phyloP scores from a whole-genome alignment of 1,140 invertebrate genomes.

The Dryas iulia region DNA sequence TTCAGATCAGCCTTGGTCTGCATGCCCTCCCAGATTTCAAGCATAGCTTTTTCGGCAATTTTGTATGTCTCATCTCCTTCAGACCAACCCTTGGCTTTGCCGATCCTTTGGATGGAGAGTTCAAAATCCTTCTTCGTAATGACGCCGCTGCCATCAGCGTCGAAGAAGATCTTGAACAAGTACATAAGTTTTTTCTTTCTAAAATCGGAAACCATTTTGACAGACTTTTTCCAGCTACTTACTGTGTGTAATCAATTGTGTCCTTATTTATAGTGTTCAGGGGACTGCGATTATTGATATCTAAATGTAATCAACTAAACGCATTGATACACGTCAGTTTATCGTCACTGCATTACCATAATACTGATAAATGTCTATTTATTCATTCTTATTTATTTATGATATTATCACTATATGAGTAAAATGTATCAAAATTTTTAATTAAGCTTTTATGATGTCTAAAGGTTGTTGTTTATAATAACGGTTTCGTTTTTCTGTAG shows the following conservation, averaged over 20 bases:
- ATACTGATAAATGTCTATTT: background rate
- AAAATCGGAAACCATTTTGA: constrained; percentile 90
- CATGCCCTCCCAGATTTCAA: constrained; percentile 89
- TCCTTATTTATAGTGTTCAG: constrained; percentile 26
- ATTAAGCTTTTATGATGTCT: too few species aligned
- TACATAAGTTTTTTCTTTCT: constrained; percentile 91
- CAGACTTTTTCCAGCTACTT: constrained; percentile 5
- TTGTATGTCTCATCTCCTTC: constrained; percentile 84
- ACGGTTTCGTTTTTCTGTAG: too few species aligned
- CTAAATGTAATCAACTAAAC: constrained; percentile 31
- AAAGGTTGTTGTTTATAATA: too few species aligned
- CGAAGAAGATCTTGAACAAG: constrained; percentile 91
- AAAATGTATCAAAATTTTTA: too few species aligned
- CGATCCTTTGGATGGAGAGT: constrained; percentile 86
- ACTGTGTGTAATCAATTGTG: background rate
- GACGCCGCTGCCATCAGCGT: constrained; percentile 88
- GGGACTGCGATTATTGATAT: constrained; percentile 23
- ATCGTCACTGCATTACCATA: background rate
- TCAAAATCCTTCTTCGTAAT: constrained; percentile 91
- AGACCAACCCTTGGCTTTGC: constrained; percentile 86
- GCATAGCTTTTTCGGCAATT: constrained; percentile 84
- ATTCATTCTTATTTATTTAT: background rate
- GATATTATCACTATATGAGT: too few species aligned
- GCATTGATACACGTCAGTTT: constrained; percentile 6
- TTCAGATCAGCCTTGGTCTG: constrained; percentile 86